Percentiles rank a stretch among this genome's conserved stretches.
These are phyloP conservation scores for Empidonax traillii DNA, from an alignment of 2,113 vertebrate species.

Conservation along the genomic window DNA sequence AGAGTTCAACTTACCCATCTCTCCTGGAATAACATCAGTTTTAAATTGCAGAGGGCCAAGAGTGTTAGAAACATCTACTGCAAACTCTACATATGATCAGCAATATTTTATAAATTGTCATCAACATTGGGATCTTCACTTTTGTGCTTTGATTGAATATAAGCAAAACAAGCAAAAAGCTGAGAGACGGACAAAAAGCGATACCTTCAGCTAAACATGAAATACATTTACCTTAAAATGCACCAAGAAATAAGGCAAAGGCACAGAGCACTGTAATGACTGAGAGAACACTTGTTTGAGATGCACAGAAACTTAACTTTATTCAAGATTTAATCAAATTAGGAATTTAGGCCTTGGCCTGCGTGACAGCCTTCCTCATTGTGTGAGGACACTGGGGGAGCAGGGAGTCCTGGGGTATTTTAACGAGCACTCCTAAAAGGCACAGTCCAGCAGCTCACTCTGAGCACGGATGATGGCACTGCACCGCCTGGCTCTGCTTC, in stretches of 20 bases:
- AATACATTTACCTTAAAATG: background rate
- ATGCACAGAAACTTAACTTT: background rate
- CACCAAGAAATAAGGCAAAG: background rate
- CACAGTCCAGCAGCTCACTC: background rate
- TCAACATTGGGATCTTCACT: background rate
- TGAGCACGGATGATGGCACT: background rate
- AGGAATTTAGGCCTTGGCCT: background rate
- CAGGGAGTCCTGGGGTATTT: background rate
- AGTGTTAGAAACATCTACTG: background rate
- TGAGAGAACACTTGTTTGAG: background rate
- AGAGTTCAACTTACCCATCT: background rate
- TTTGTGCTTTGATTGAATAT: background rate
- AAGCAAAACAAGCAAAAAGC: background rate
- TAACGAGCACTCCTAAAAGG: background rate
- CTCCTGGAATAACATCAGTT: background rate
- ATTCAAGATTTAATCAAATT: background rate
- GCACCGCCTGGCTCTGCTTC: background rate
- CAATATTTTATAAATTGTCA: background rate
- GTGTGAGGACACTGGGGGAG: background rate
- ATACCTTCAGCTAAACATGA: background rate
- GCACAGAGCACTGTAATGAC: background rate
- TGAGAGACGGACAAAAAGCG: fast-evolving
- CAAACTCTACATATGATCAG: background rate
- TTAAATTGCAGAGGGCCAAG: background rate
- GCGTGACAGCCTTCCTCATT: background rate